phyloP scores from a whole-genome alignment of 1,140 invertebrate genomes.

The Papilio dardanus region DNA sequence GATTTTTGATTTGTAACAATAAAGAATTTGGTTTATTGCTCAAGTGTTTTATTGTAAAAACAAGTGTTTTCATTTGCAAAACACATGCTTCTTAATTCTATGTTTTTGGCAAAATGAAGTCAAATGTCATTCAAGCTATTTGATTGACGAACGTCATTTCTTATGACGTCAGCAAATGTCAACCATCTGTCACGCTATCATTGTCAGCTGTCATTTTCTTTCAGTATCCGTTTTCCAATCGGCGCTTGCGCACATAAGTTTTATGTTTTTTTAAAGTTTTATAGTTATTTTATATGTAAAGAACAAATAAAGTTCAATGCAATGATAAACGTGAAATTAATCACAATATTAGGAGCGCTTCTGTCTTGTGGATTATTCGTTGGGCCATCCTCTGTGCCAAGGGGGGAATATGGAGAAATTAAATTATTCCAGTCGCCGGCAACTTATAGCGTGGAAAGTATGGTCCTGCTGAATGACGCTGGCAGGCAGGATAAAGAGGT shows the following conservation, averaged over 20 bases:
- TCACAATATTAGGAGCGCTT: not conserved
- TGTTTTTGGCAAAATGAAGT: too few species aligned
- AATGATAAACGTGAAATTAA: not conserved
- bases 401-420: slow-evolving; percentile 41
- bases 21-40: not conserved
- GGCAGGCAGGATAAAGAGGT: slow-evolving; percentile 47
- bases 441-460: slow-evolving; percentile 49
- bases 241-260: slow-evolving; percentile 1
- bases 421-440: slow-evolving; percentile 46
- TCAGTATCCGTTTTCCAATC: slow-evolving; percentile 4
- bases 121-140: too few species aligned
- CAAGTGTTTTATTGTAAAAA: not conserved
- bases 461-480: slow-evolving; percentile 54
- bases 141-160: too few species aligned
- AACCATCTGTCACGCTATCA: not conserved
- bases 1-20: not conserved
- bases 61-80: too few species aligned
- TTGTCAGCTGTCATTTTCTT: not conserved
- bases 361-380: slow-evolving; percentile 12
- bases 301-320: not conserved
- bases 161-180: too few species aligned
- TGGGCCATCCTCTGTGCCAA: slow-evolving; percentile 44
- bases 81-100: too few species aligned
- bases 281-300: slow-evolving; percentile 23
- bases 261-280: not conserved